Percentiles rank a stretch among this genome's conserved stretches.
These are phyloP conservation scores for Lethrus apterus DNA, from an alignment of 1,140 invertebrate species.

Conservation along the genomic window DNA sequence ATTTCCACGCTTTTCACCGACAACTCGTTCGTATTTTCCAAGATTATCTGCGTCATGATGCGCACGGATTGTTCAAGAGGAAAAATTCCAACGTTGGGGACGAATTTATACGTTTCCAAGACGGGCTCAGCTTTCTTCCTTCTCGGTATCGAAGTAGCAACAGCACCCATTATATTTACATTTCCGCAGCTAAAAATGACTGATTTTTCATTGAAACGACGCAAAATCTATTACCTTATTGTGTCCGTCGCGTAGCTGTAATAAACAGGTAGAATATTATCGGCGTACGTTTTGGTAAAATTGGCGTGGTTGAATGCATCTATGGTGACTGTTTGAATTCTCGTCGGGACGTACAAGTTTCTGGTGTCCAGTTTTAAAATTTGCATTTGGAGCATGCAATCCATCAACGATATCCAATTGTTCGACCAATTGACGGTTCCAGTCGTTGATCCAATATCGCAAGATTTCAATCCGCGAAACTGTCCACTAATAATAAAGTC, in stretches of 20 bases:
- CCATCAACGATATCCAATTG: slow-evolving; percentile 90
- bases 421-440: slow-evolving; percentile 58
- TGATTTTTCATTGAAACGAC: too few species aligned
- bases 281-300: too few species aligned
- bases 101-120: slow-evolving; percentile 66
- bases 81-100: slow-evolving; percentile 48
- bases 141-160: slow-evolving; percentile 64
- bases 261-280: too few species aligned
- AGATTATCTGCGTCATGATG: slow-evolving; percentile 20
- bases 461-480: slow-evolving; percentile 52
- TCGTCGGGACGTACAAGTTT: slow-evolving; percentile 74
- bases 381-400: too few species aligned
- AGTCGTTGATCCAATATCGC: slow-evolving; percentile 37
- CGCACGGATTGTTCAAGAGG: slow-evolving; percentile 18
- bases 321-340: too few species aligned
- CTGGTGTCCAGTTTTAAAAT: slow-evolving; percentile 67
- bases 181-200: slow-evolving; percentile 57
- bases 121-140: slow-evolving; percentile 57
- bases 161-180: slow-evolving; percentile 76
- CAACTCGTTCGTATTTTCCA: slow-evolving; percentile 38
- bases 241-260: slow-evolving; percentile 56
- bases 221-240: too few species aligned
- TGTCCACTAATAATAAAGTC: too few species aligned
- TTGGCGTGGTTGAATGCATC: too few species aligned
- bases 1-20: slow-evolving; percentile 71